phyloP scores from a whole-genome alignment of 2,888 invertebrate species.

The Torymus auratus region DNA sequence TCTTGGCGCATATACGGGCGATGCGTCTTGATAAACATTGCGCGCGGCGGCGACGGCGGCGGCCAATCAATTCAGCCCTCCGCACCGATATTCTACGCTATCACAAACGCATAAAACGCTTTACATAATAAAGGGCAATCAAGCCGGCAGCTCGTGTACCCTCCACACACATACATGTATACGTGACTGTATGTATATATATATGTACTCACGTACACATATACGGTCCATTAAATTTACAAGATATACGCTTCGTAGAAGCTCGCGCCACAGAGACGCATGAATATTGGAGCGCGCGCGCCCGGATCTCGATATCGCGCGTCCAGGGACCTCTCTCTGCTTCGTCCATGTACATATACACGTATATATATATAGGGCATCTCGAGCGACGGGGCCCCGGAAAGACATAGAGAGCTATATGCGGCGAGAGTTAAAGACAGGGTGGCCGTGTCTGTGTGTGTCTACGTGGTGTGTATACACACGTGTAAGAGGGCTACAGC shows the following conservation, averaged over 20 bases:
- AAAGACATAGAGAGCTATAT: neutral
- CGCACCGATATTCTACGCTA: neutral
- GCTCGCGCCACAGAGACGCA: constrained; percentile 1
- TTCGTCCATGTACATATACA: too few relatives aligned
- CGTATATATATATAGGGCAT: too few relatives aligned
- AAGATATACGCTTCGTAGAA: constrained; percentile 22
- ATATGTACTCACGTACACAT: too few relatives aligned
- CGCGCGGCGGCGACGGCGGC: too few relatives aligned
- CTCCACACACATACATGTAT: too few relatives aligned
- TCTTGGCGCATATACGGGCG: neutral
- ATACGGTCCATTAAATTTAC: constrained; percentile 22
- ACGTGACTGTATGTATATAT: too few relatives aligned
- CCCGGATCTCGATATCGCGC: constrained; percentile 15
- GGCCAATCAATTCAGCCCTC: too few relatives aligned
- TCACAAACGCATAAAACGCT: neutral
- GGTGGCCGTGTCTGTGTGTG: neutral
- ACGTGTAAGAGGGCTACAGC: neutral
- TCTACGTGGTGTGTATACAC: too few relatives aligned
- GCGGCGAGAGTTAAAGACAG: constrained; percentile 22
- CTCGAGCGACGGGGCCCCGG: too few relatives aligned
- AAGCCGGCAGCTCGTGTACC: too few relatives aligned
- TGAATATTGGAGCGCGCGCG: constrained; percentile 32
- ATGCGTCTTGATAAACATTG: too few relatives aligned
- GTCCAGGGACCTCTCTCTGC: neutral
- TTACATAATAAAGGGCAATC: constrained; percentile 8